These are phyloP conservation scores for Pitta sordida DNA, from an alignment of 2,113 vertebrate species.

Conservation along the genomic window DNA sequence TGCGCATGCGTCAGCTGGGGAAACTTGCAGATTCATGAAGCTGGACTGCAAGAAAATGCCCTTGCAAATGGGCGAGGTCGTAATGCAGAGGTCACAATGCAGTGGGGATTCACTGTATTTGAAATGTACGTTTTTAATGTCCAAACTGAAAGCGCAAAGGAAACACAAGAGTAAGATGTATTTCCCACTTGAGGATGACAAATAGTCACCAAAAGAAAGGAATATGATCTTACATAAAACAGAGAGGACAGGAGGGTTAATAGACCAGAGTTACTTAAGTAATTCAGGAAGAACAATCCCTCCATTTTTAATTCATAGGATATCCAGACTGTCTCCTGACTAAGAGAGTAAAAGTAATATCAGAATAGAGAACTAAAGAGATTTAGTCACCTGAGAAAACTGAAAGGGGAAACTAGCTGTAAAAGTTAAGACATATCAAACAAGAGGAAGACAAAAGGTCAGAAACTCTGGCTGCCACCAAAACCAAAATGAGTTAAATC, in stretches of 20 bases:
- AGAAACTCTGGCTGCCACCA: not conserved
- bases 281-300: not conserved
- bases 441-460: not conserved
- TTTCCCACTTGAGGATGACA: not conserved
- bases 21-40: no score
- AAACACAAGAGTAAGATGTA: not conserved
- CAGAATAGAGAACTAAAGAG: not conserved
- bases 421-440: not conserved
- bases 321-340: not conserved
- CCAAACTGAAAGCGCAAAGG: not conserved
- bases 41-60: no score
- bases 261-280: not conserved
- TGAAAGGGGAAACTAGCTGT: not conserved
- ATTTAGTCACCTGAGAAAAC: not conserved
- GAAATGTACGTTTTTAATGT: not conserved
- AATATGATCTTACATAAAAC: not conserved
- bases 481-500: not conserved
- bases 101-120: no score
- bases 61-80: no score
- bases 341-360: not conserved
- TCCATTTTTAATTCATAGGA: not conserved
- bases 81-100: no score
- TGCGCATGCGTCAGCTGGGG: no score
- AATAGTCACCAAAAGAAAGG: not conserved
- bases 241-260: not conserved